Percentiles rank a stretch among this genome's conserved stretches.
Conservation (phyloP, 2,113 vertebrate species). For the Capreolus pygargus region DNA sequence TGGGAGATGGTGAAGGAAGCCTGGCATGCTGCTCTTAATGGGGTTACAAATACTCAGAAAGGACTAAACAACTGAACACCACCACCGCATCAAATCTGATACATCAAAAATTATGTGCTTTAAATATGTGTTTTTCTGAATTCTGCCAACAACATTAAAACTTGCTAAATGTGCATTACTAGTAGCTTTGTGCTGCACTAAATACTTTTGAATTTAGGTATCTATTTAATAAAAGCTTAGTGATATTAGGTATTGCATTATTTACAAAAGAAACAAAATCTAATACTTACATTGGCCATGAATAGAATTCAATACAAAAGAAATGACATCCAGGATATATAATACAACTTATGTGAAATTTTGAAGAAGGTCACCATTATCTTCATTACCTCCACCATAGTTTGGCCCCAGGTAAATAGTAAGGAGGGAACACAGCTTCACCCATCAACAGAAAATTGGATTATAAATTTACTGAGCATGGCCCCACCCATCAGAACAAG, state of each 20-base stretch:
- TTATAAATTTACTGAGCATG: too few relatives aligned
- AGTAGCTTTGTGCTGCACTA: neutral
- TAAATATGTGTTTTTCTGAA: neutral
- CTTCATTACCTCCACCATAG: too few relatives aligned
- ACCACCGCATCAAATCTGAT: neutral
- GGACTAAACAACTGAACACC: neutral
- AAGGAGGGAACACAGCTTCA: too few relatives aligned
- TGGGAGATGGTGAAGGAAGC: too few relatives aligned
- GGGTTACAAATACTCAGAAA: too few relatives aligned
- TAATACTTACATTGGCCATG: neutral
- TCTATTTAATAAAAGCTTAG: neutral
- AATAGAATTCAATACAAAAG: neutral
- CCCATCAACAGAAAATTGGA: too few relatives aligned
- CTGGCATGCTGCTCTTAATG: too few relatives aligned
- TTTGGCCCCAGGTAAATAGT: too few relatives aligned
- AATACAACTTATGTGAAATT: neutral
- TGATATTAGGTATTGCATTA: neutral
- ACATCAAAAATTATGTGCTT: neutral
- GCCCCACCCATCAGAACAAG: too few relatives aligned
- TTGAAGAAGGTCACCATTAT: too few relatives aligned
- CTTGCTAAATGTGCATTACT: neutral
- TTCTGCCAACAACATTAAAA: neutral
- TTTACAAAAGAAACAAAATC: neutral
- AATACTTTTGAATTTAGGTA: neutral
- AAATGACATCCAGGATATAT: neutral